phyloP scores from a whole-genome alignment of 1,140 invertebrate species.

The Aphaenogaster rudis region DNA sequence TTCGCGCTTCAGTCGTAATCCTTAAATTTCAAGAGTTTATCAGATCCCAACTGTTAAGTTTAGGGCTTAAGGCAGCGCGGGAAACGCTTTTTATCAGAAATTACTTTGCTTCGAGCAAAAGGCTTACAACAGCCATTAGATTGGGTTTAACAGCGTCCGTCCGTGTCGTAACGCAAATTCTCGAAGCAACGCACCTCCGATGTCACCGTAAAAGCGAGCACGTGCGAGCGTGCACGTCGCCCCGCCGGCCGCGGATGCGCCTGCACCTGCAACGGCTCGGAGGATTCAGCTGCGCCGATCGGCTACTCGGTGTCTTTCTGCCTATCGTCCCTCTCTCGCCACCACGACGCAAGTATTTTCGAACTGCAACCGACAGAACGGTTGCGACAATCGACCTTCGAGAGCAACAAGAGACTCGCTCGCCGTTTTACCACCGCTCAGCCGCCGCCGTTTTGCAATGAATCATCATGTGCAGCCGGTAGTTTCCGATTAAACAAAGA shows the following conservation, averaged over 20 bases:
- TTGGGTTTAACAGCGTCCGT: too few species aligned
- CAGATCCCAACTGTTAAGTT: too few species aligned
- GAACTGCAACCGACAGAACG: slow-evolving; percentile 50
- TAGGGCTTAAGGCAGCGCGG: too few species aligned
- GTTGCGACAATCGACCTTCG: slow-evolving; percentile 68
- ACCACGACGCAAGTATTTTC: slow-evolving; percentile 50
- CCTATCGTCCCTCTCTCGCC: slow-evolving; percentile 13
- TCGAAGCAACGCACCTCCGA: not conserved
- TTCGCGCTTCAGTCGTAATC: too few species aligned
- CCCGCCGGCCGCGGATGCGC: slow-evolving; percentile 18
- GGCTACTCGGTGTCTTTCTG: slow-evolving; percentile 29
- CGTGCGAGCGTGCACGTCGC: slow-evolving; percentile 29
- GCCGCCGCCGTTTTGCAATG: slow-evolving; percentile 46
- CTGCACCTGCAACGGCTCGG: slow-evolving; percentile 70
- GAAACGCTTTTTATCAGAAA: too few species aligned
- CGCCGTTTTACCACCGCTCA: slow-evolving; percentile 22
- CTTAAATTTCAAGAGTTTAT: too few species aligned
- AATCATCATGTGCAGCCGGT: slow-evolving; percentile 36
- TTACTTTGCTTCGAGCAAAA: too few species aligned
- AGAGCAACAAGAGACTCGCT: slow-evolving; percentile 29
- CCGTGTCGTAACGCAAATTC: not conserved
- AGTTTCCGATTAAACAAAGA: slow-evolving; percentile 47
- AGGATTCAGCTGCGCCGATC: slow-evolving; percentile 64
- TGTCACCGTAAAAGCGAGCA: slow-evolving; percentile 36
- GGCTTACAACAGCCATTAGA: too few species aligned